Evolutionary conservation across 2,888 invertebrate genomes (phyloP).

Genomic region (Ophion obscuratus): DNA sequence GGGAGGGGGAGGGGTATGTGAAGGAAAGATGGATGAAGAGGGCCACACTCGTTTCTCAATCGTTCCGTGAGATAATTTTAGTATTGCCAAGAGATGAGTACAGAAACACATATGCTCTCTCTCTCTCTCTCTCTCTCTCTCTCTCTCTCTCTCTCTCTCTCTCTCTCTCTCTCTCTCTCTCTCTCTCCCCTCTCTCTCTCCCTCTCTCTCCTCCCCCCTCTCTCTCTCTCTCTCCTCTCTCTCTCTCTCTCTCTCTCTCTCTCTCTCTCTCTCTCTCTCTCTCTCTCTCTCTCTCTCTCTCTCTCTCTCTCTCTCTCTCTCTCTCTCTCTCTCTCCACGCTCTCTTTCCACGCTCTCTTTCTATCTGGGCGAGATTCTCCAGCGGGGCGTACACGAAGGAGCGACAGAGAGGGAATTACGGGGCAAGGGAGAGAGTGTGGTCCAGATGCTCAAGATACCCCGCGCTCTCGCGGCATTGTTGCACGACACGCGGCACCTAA

Average conservation of each 20-base stretch:
- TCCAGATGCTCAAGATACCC: constrained; percentile 78
- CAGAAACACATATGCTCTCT: neutral
- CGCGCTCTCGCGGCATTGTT: constrained; percentile 68
- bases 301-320: neutral
- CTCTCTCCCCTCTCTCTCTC: neutral
- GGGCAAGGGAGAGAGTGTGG: constrained; percentile 71
- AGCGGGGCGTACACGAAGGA: constrained; percentile 40
- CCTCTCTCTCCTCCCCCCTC: constrained; percentile 11
- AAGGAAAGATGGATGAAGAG: constrained; percentile 41
- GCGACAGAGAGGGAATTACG: constrained; percentile 34
- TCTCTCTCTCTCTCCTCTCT: neutral
- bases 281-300: too few species aligned
- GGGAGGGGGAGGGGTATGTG: neutral
- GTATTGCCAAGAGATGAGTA: constrained; percentile 65
- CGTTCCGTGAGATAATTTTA: constrained; percentile 79
- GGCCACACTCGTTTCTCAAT: constrained; percentile 70
- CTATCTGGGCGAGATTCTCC: constrained; percentile 40
- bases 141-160: neutral
- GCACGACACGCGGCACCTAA: constrained; percentile 71
- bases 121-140: neutral
- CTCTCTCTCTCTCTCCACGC: too few species aligned
- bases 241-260: neutral
- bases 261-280: neutral
- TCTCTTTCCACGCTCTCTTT: constrained; percentile 7
- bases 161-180: neutral